phyloP scores from a whole-genome alignment of 92 coral and sea anemone genomes.

The Parazoanthus swiftii region DNA sequence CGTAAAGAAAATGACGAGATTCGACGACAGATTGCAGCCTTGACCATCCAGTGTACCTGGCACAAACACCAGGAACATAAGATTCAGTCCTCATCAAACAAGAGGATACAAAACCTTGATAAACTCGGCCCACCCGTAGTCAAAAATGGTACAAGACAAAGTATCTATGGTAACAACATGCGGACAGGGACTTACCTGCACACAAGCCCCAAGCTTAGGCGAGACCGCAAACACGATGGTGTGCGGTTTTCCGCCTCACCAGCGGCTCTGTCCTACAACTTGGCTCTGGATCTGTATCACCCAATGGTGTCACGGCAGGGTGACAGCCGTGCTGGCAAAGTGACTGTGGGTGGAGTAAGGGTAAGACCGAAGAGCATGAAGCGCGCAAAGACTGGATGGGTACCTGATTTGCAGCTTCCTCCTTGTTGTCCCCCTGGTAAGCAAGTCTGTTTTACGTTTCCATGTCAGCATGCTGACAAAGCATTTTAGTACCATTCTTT shows the following conservation, averaged over 20 bases:
- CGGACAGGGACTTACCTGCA: slow-evolving; percentile 15
- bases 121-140: background rate
- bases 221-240: slow-evolving; percentile 22
- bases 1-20: slow-evolving; percentile 72
- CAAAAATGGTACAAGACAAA: background rate
- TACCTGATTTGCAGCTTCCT: slow-evolving; percentile 3
- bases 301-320: slow-evolving; percentile 86
- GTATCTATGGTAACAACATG: slow-evolving; percentile 15
- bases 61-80: slow-evolving; percentile 54
- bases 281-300: slow-evolving; percentile 81
- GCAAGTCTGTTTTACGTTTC: background rate
- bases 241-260: slow-evolving; percentile 50
- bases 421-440: background rate
- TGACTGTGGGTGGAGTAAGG: slow-evolving; percentile 53
- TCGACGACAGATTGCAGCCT: slow-evolving; percentile 68
- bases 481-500: background rate
- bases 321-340: slow-evolving; percentile 64
- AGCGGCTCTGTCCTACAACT: slow-evolving; percentile 70
- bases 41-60: slow-evolving; percentile 79
- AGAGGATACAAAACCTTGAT: slow-evolving; percentile 32
- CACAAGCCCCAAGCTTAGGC: slow-evolving; percentile 21
- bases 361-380: slow-evolving; percentile 77
- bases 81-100: slow-evolving; percentile 36
- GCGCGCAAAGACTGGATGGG: slow-evolving; percentile 37
- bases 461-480: background rate